A percentile compares a stretch with the other conserved stretches of the same genome.
phyloP scores from a whole-genome alignment of 2,888 invertebrate genomes.

The Apantesis nais region DNA sequence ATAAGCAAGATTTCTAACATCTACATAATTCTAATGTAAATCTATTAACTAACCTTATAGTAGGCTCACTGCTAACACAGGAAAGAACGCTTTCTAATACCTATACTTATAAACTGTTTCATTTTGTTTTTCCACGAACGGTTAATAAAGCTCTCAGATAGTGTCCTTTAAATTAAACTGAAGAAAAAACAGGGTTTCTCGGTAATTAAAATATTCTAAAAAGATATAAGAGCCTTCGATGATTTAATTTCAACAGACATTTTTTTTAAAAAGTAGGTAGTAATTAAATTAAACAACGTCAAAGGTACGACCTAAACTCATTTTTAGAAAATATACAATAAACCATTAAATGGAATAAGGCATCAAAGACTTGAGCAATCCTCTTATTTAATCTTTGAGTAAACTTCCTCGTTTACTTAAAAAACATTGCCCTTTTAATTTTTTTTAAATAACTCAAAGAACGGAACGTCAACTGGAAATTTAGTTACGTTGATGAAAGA shows the following conservation, averaged over 20 bases:
- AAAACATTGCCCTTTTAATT: conserved; percentile 31
- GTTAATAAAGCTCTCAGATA: conserved; percentile 10
- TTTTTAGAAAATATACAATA: conserved; percentile 30
- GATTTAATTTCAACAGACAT: conserved; percentile 24
- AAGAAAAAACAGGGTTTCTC: conserved; percentile 10
- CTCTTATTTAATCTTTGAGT: conserved; percentile 34
- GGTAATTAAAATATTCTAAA: conserved; percentile 15
- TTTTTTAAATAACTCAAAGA: conserved; percentile 17
- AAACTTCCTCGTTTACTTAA: conserved; percentile 24
- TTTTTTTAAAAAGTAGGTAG: conserved; percentile 34
- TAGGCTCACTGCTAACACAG: conserved; percentile 33
- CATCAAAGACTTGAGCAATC: conserved; percentile 41
- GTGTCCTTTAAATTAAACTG: conserved; percentile 3
- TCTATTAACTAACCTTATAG: neutral
- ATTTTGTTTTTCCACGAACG: conserved; percentile 30
- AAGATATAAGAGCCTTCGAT: conserved; percentile 32
- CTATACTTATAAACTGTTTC: conserved; percentile 23
- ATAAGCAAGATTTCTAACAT: neutral
- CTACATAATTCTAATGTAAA: neutral
- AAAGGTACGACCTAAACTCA: conserved; percentile 20
- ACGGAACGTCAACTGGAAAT: neutral
- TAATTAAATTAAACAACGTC: conserved; percentile 44
- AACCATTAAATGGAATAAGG: conserved; percentile 39
- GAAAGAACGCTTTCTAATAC: conserved; percentile 13
- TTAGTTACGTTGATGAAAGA: neutral